Conservation (phyloP, 2,797 vertebrate species). For the Falco biarmicus region DNA sequence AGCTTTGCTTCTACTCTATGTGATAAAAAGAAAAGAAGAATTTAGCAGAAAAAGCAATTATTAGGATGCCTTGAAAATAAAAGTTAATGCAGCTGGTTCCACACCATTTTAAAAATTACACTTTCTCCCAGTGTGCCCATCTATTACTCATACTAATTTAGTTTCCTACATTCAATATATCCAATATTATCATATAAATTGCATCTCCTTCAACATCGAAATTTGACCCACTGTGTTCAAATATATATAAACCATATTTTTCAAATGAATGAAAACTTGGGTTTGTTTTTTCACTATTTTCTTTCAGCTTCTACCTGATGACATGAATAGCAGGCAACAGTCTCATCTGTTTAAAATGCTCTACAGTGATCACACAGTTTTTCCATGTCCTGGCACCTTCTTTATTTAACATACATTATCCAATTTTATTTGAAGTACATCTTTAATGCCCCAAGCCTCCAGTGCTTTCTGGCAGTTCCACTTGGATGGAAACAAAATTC, state of each 20-base stretch:
- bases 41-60: neutral
- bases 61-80: neutral
- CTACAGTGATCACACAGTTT: neutral
- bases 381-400: constrained; percentile 7
- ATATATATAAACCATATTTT: neutral
- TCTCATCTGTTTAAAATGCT: constrained; percentile 20
- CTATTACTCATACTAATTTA: neutral
- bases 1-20: neutral
- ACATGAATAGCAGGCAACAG: constrained; percentile 25
- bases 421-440: constrained; percentile 34
- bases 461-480: constrained; percentile 47
- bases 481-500: constrained; percentile 25
- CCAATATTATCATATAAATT: neutral
- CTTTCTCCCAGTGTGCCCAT: neutral
- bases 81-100: neutral
- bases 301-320: constrained; percentile 3
- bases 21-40: neutral
- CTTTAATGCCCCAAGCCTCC: neutral
- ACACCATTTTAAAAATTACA: neutral
- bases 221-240: neutral
- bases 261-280: neutral
- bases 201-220: neutral
- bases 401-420: constrained; percentile 45
- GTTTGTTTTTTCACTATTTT: neutral
- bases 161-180: neutral